Conservation (phyloP, 1,140 invertebrate genomes). For the Eupristina koningsbergeri region DNA sequence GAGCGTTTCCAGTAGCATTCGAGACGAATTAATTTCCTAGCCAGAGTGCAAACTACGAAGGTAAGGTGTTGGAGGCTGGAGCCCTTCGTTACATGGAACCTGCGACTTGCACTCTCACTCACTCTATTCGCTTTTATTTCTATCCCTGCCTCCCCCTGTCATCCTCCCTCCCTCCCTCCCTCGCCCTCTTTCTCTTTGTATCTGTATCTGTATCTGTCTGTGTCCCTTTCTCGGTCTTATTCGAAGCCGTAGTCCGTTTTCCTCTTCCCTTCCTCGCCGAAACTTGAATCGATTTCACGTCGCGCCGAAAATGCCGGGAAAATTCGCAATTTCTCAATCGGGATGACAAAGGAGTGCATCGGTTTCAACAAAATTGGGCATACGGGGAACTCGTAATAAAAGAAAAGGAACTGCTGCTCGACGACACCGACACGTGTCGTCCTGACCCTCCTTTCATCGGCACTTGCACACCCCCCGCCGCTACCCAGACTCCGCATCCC, state of each 20-base stretch:
- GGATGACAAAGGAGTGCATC: neutral
- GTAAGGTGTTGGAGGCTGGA: neutral
- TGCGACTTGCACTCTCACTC: neutral
- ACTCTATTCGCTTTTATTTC: neutral
- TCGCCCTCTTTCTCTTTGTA: neutral
- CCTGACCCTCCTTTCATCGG: neutral
- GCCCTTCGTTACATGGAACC: neutral
- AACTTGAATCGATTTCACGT: neutral
- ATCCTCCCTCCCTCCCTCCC: neutral
- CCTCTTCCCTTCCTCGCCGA: neutral
- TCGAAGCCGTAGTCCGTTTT: no score
- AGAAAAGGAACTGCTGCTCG: neutral
- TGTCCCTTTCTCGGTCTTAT: no score
- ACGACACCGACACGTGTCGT: neutral
- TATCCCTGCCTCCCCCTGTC: no score
- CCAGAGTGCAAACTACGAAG: neutral
- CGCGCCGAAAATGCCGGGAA: slow-evolving; percentile 2
- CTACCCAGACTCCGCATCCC: neutral
- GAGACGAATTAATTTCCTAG: neutral
- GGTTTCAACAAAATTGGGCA: neutral
- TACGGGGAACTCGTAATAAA: neutral
- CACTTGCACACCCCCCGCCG: neutral
- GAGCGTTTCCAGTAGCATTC: no score
- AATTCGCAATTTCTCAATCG: neutral
- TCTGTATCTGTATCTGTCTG: no score